These are phyloP conservation scores for Pinctada fucata DNA, from an alignment of 2,888 invertebrate genomes.

Conservation along the genomic window DNA sequence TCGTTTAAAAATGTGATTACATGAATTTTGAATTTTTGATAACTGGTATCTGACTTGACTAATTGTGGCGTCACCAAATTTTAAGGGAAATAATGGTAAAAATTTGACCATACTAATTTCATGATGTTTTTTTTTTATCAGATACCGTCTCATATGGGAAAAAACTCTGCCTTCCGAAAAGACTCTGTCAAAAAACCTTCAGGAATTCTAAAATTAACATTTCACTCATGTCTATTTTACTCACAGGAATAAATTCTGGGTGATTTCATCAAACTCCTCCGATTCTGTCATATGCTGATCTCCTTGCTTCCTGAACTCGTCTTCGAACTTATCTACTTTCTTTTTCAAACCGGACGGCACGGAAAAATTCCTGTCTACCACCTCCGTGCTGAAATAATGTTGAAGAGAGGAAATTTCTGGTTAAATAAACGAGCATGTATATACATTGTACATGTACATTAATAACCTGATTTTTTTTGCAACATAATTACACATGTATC, in stretches of 20 bases:
- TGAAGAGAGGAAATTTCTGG: background rate
- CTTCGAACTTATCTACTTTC: constrained; percentile 45
- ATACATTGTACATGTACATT: no score
- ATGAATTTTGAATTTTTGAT: background rate
- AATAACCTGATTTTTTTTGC: background rate
- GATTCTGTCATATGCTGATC: background rate
- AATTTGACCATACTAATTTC: no score
- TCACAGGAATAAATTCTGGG: constrained; percentile 60
- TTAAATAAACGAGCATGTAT: no score
- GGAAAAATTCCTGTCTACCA: constrained; percentile 33
- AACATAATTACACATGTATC: background rate
- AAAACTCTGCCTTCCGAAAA: no score
- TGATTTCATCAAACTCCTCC: constrained; percentile 49
- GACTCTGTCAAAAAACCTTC: no score
- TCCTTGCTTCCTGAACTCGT: constrained; percentile 28
- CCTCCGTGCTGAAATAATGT: background rate
- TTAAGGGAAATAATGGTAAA: no score
- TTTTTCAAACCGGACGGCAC: constrained; percentile 47
- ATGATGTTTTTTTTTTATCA: no score
- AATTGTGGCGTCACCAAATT: background rate
- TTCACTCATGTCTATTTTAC: constrained; percentile 22
- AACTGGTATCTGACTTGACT: background rate
- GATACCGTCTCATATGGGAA: no score
- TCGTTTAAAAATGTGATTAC: no score
- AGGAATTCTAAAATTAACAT: no score